A percentile compares a stretch with the other conserved stretches of the same genome.
Conservation (phyloP, 2,797 vertebrate genomes). For the Lepilemur septentrionalis region DNA sequence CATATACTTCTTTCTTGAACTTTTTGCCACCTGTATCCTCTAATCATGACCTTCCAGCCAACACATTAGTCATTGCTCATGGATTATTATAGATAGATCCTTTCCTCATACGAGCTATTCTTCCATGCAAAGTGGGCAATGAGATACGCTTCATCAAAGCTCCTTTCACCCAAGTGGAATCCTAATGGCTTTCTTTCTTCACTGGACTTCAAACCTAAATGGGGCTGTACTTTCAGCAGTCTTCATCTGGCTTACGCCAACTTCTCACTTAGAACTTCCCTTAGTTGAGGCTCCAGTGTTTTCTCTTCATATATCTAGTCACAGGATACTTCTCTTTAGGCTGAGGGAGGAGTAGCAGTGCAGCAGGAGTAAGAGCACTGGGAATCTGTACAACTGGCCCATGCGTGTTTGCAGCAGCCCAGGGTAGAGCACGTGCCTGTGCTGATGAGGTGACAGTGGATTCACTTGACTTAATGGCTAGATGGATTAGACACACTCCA, state of each 20-base stretch:
- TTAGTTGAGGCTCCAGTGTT: not conserved
- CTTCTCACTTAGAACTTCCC: not conserved
- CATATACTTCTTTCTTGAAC: not conserved
- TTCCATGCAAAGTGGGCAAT: not conserved
- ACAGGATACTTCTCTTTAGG: not conserved
- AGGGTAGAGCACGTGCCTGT: fast-evolving
- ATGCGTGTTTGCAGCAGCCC: not conserved
- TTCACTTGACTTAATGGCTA: not conserved
- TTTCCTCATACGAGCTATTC: not conserved
- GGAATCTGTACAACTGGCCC: not conserved
- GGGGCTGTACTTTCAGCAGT: not conserved
- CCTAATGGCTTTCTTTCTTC: not conserved
- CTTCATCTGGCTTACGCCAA: not conserved
- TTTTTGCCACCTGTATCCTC: not conserved
- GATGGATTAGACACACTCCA: not conserved
- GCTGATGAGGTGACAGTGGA: no score
- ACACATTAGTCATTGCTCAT: not conserved
- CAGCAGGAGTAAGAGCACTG: fast-evolving
- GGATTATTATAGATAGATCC: not conserved
- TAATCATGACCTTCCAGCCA: no score
- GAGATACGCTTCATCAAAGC: not conserved
- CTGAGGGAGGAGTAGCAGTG: not conserved
- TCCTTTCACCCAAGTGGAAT: not conserved
- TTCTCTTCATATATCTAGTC: not conserved
- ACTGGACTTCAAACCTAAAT: not conserved